Percentiles rank a stretch among this genome's conserved stretches.
Conservation (phyloP, 2,888 invertebrate genomes). For the Hydroisotoma schaefferi region DNA sequence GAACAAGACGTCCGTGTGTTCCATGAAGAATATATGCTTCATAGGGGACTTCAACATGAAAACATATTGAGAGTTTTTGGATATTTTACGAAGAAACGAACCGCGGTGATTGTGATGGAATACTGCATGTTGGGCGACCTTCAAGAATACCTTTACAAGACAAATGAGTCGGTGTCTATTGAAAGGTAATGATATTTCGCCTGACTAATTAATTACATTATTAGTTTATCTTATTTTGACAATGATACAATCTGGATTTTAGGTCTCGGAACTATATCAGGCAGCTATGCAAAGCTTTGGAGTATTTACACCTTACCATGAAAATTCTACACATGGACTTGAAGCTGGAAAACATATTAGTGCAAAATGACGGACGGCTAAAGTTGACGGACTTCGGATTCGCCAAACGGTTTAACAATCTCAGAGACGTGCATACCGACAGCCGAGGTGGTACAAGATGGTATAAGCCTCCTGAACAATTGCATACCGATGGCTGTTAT, state of each 20-base stretch:
- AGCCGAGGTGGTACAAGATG: neutral
- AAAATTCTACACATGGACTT: neutral
- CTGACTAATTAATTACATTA: neutral
- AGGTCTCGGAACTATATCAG: neutral
- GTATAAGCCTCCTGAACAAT: neutral
- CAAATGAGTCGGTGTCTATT: neutral
- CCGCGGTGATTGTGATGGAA: neutral
- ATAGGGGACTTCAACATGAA: neutral
- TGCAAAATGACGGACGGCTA: neutral
- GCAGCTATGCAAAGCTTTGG: neutral
- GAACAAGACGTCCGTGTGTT: neutral
- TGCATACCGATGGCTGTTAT: neutral
- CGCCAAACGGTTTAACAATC: neutral
- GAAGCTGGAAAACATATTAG: neutral
- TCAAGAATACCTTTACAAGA: neutral
- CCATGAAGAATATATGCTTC: neutral
- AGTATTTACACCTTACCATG: neutral
- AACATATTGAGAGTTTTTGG: neutral
- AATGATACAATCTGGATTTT: neutral
- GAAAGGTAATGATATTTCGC: neutral
- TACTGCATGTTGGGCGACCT: neutral
- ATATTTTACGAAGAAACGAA: neutral
- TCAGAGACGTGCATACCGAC: neutral
- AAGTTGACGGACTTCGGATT: slow-evolving; percentile 2
- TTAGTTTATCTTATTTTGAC: neutral